A percentile compares a stretch with the other conserved stretches of the same genome.
phyloP scores from a whole-genome alignment of 2,113 vertebrate species.

The Coreoperca whiteheadi region DNA sequence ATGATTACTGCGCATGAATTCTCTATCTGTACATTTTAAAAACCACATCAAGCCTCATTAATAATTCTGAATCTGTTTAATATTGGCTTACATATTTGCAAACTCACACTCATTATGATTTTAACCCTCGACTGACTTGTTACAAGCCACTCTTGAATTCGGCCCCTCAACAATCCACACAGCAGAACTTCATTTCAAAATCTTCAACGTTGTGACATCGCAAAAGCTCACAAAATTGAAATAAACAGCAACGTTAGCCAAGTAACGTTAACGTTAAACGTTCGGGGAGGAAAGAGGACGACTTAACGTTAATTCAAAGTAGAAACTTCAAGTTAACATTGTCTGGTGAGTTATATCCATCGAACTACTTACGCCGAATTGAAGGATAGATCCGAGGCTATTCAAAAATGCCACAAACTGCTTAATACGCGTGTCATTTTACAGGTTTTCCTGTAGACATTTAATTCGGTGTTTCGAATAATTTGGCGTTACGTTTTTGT shows the following conservation, averaged over 20 bases:
- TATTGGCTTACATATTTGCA: not conserved
- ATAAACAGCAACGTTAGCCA: not conserved
- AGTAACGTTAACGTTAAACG: not conserved
- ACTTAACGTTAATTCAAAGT: not conserved
- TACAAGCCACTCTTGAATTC: not conserved
- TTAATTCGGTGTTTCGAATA: not conserved
- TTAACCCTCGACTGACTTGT: not conserved
- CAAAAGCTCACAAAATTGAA: not conserved
- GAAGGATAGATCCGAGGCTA: fast-evolving
- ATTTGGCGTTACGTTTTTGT: not conserved
- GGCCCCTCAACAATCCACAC: not conserved
- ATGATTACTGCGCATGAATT: not conserved
- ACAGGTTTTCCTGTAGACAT: not conserved
- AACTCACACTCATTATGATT: not conserved
- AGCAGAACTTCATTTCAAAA: not conserved
- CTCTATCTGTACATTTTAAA: not conserved
- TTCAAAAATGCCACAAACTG: fast-evolving
- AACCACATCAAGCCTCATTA: not conserved
- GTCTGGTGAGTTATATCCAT: not conserved
- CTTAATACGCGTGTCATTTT: fast-evolving
- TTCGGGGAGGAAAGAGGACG: not conserved
- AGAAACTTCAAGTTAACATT: not conserved
- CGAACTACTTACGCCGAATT: not conserved
- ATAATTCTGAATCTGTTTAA: not conserved
- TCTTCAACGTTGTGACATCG: not conserved